Evolutionary conservation across 2,113 vertebrate genomes (phyloP), one percentile per base, ranked within the genome.

Genomic region (Ceyx margarethae): DNA sequence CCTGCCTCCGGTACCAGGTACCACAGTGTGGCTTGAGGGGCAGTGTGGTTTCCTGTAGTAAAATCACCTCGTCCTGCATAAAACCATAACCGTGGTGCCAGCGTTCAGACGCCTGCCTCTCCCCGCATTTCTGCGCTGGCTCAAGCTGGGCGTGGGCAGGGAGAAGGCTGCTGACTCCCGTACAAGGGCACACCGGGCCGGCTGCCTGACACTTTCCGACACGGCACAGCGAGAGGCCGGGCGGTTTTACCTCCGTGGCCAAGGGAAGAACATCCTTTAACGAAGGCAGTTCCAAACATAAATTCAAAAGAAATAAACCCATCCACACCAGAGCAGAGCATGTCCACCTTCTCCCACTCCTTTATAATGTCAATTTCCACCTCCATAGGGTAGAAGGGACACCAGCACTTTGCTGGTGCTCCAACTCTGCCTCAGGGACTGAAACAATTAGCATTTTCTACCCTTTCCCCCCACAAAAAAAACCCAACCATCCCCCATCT

Each of bases 31-130:
- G 69, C 42, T 48, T 14, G 68, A 51, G 42, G 60, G 20, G n/a
- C 42, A 9, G 31, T 3, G 2, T 6, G 23, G 29, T 28, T 18
- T 25, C 28, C 0, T 23, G 0, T 12, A 13, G 19, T 11, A 0
- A 0, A 3, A 4, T 11, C 45, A 0, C 14, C 3, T 1, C 0
- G 13, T 1, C 5, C 5, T 2, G 57, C 1, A 8, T 6, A 0
- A 4, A 4, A 29, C 4, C 12, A 0, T 2, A 1, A 0, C 13
- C 1, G 0, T 0, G 3, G 26, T 6, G 22, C 0, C 25, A 6
- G 71, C 11, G 11, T 1, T 4, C 23, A 2, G 2, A 2, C 5
- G 6, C 10, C 43, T 8, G 31, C 4, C 2, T 7, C 20, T 58
- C 3, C 33, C 23, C 2, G 1, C 45, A 0, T 28, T 8, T 42